phyloP scores from a whole-genome alignment of 2,113 vertebrate genomes.

The Cryptomyrus ogoouensis region DNA sequence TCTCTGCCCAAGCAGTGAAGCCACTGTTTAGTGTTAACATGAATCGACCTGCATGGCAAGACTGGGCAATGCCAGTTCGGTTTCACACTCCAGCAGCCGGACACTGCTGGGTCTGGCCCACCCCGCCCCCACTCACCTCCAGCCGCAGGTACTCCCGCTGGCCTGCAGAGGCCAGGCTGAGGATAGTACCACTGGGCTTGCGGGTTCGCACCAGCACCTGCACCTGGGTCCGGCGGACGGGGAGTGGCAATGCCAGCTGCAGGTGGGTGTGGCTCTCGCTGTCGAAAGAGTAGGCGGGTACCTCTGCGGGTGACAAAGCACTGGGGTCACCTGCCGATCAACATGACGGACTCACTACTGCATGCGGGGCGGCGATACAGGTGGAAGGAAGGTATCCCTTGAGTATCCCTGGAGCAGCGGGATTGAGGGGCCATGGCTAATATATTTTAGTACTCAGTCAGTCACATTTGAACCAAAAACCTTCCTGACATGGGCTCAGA shows the following conservation, averaged over 20 bases:
- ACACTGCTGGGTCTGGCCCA: background rate
- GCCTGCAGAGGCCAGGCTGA: conserved; percentile 61
- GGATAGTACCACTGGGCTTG: conserved; percentile 64
- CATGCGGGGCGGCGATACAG: background rate
- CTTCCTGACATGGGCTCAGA: background rate
- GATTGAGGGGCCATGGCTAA: background rate
- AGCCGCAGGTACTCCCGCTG: conserved; percentile 71
- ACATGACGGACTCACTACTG: background rate
- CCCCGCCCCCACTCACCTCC: conserved; percentile 60
- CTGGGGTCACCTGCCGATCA: conserved; percentile 1
- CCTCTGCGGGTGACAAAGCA: conserved; percentile 57
- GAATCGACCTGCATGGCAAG: background rate
- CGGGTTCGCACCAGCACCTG: conserved; percentile 73
- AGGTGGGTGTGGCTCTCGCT: conserved; percentile 67
- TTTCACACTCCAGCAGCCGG: background rate
- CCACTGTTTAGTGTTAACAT: background rate
- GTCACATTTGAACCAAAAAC: background rate
- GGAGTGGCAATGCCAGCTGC: conserved; percentile 53
- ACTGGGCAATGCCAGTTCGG: background rate
- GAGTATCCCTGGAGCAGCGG: background rate
- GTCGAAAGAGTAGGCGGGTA: conserved; percentile 69
- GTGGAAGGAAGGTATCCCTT: background rate
- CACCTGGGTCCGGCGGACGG: conserved; percentile 61
- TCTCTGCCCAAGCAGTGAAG: background rate
- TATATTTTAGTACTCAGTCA: background rate